phyloP scores from a whole-genome alignment of 2,113 vertebrate genomes.

The Onychorhynchus coronatus region DNA sequence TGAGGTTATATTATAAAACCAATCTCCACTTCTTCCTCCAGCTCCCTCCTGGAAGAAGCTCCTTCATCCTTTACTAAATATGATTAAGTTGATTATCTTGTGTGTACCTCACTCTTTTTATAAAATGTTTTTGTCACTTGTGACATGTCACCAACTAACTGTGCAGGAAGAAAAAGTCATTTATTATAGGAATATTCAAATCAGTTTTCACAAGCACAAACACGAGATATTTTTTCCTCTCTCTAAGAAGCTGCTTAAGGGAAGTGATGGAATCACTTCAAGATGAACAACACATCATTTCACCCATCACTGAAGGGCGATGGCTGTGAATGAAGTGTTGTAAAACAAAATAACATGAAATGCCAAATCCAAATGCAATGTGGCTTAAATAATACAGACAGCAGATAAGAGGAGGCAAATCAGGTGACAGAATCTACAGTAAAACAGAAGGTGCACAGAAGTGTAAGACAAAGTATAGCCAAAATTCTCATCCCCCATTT shows the following conservation, averaged over 20 bases:
- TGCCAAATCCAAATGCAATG: background rate
- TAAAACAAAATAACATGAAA: background rate
- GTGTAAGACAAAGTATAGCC: background rate
- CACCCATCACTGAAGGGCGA: background rate
- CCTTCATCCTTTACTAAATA: background rate
- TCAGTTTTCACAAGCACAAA: background rate
- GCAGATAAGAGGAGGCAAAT: background rate
- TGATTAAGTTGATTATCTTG: background rate
- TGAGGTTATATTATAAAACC: background rate
- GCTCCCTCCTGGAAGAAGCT: background rate
- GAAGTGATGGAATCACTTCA: background rate
- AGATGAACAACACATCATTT: background rate
- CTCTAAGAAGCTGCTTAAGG: background rate
- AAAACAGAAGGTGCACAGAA: background rate
- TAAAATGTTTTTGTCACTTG: background rate
- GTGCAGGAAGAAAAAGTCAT: background rate
- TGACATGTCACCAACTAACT: background rate
- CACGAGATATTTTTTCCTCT: background rate
- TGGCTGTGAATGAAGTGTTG: background rate
- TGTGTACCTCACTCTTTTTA: background rate
- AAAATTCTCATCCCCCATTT: background rate
- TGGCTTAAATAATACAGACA: background rate
- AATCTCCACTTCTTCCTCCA: background rate
- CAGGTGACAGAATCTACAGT: background rate
- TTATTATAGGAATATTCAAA: background rate